A percentile compares a stretch with the other conserved stretches of the same genome.
Evolutionary conservation across 1,140 invertebrate genomes (phyloP).

Genomic region (Orius laevigatus): DNA sequence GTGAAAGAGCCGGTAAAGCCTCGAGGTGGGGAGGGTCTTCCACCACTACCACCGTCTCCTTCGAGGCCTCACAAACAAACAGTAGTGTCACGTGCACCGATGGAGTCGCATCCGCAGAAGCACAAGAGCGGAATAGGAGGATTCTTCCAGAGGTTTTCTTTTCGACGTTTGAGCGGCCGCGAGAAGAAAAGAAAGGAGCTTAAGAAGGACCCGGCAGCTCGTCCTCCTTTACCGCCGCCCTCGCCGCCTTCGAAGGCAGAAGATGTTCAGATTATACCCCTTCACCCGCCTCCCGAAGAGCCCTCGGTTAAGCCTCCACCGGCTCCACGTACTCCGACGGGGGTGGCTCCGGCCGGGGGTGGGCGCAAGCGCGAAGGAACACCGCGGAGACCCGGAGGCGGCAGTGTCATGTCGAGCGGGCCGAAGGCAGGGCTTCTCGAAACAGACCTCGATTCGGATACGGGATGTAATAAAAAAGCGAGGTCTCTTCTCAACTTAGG

Average conservation of each 20-base stretch:
- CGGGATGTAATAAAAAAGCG: conserved; percentile 32
- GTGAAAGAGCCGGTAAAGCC: conserved; percentile 23
- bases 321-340: conserved; percentile 4
- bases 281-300: conserved; percentile 29
- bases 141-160: conserved; percentile 35
- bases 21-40: conserved; percentile 24
- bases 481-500: conserved; percentile 62
- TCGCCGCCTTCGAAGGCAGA: conserved; percentile 15
- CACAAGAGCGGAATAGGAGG: conserved; percentile 29
- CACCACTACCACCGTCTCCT: conserved; percentile 7
- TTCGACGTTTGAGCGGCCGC: conserved; percentile 30
- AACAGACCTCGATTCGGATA: conserved; percentile 63
- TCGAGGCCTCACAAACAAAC: conserved; percentile 1
- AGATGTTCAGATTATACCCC: conserved; percentile 27
- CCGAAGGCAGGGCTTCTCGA: conserved; percentile 37
- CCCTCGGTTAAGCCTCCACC: conserved; percentile 21
- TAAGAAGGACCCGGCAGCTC: conserved; percentile 23
- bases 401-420: conserved; percentile 15
- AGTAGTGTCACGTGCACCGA: background rate
- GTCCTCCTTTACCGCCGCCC: conserved; percentile 7
- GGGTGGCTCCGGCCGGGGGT: conserved; percentile 8
- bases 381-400: conserved; percentile 13
- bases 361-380: conserved; percentile 13
- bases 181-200: conserved; percentile 24
- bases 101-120: conserved; percentile 21